Base-by-base conservation (phyloP, 2,113 vertebrate species). In the Phaethon lepturus region DNA sequence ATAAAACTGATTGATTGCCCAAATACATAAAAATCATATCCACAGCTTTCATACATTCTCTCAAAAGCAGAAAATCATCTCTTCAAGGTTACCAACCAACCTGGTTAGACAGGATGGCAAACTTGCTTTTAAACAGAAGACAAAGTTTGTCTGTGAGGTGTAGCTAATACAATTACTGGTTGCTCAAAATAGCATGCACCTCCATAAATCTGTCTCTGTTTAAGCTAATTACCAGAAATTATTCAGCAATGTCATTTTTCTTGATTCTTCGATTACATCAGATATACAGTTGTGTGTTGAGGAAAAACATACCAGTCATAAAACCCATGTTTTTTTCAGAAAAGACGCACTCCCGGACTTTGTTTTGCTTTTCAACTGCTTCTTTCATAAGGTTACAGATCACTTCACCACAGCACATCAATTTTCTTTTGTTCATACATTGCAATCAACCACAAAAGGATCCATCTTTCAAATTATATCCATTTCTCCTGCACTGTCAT, bases 1-100 rank as follows among this genome's bases (percentile, higher is more conserved):
- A 85, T 96, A 95, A 95, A 96, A 81, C 6, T 92, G 92, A 97
- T 72, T 95, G 91, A 97, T 92, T 96, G 80, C 83, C 20, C 68
- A 90, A 93, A 94, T 64, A 86, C 66, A 74, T 66, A 92, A 77
- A 94, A 97, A 95, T 95, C 67, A 78, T 64, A 92, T 74, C 45
- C 78, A 88, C 44, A 63, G 49, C 92, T 97, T 96, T 96, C 90
- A 94, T 94, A 86, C 81, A 95, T 88, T 96, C 77, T 95, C 69
- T 96, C 80, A 90, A 94, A 95, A 94, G 86, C 35, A 92, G 78
- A 93, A 97, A 95, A 96, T 79, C 50, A 69, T 78, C 49, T 93
- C 53, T 89, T 92, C 82, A 90, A 91, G 84, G 67, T 87, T 93
- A 95, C 76, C 28, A 56, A 91, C 85, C 33, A 76, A 94, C 76